Evolutionary conservation across 92 coral and sea anemone species (phyloP).

Genomic region (Phenganax marumi): DNA sequence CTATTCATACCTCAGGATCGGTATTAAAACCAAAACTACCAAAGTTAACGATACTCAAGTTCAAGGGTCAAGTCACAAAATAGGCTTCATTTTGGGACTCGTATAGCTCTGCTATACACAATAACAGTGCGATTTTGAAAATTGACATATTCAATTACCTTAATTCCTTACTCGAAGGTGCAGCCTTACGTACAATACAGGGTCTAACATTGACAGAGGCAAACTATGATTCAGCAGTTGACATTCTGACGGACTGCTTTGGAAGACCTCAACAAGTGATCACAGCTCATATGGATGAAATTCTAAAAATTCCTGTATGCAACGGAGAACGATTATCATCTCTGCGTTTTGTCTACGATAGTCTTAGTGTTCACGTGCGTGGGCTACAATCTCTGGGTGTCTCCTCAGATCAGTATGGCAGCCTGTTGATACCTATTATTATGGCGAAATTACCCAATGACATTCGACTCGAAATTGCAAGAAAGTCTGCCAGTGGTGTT

Average conservation of each 20-base stretch:
- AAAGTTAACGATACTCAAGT: background rate
- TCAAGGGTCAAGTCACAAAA: conserved; percentile 12
- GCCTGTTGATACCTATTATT: conserved; percentile 37
- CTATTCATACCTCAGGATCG: background rate
- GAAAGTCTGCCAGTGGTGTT: conserved; percentile 14
- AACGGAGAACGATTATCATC: conserved; percentile 5
- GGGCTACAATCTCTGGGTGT: conserved; percentile 16
- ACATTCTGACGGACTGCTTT: background rate
- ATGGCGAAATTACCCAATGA: conserved; percentile 39
- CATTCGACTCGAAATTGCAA: conserved; percentile 21
- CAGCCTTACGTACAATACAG: background rate
- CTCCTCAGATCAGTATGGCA: conserved; percentile 25
- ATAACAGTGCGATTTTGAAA: background rate
- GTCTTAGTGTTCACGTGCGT: conserved; percentile 28
- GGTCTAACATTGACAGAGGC: background rate
- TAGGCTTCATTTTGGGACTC: conserved; percentile 18
- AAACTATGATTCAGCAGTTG: conserved; percentile 14
- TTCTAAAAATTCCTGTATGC: conserved; percentile 17
- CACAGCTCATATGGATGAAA: conserved; percentile 7
- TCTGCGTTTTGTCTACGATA: conserved; percentile 25
- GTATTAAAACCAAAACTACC: conserved; percentile 2
- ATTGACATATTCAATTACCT: conserved; percentile 11
- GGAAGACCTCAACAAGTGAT: conserved; percentile 8
- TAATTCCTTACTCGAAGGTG: conserved; percentile 5
- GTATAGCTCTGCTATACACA: conserved; percentile 9